A percentile compares a stretch with the other conserved stretches of the same genome.
Evolutionary conservation across 2,113 vertebrate genomes (phyloP).

Genomic region (Chloropsis cyanopogon): DNA sequence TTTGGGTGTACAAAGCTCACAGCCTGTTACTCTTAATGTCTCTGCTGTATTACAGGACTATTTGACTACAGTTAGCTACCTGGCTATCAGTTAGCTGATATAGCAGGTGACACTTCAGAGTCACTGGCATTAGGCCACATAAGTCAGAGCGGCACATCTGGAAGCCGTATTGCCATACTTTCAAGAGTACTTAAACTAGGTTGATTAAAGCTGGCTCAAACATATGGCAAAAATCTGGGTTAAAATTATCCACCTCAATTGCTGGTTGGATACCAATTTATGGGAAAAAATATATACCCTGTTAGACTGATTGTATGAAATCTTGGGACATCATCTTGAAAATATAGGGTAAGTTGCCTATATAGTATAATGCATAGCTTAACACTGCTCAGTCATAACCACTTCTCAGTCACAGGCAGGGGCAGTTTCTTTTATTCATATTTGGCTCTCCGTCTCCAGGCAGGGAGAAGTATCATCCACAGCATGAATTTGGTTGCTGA

Average conservation of each 20-base stretch:
- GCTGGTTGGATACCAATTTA: not conserved
- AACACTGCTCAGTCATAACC: not conserved
- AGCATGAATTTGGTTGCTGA: not conserved
- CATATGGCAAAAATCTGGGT: not conserved
- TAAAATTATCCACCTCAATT: not conserved
- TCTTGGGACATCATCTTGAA: not conserved
- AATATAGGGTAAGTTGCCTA: not conserved
- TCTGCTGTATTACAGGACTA: not conserved
- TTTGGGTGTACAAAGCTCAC: not conserved
- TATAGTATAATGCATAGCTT: not conserved
- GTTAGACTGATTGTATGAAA: not conserved
- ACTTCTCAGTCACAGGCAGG: not conserved
- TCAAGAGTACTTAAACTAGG: not conserved
- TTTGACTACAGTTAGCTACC: not conserved
- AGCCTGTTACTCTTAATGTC: not conserved
- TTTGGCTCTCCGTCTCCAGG: not conserved
- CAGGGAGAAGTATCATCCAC: not conserved
- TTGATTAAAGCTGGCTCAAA: not conserved
- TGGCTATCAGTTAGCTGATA: not conserved
- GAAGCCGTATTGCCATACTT: not conserved
- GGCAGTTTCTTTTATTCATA: not conserved
- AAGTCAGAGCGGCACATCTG: not conserved
- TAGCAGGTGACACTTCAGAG: not conserved
- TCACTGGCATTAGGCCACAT: not conserved
- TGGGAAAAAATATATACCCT: not conserved